Evolutionary conservation across 2,113 vertebrate species (phyloP), one percentile per base, ranked within the genome.

Genomic region (Bufo bufo): DNA sequence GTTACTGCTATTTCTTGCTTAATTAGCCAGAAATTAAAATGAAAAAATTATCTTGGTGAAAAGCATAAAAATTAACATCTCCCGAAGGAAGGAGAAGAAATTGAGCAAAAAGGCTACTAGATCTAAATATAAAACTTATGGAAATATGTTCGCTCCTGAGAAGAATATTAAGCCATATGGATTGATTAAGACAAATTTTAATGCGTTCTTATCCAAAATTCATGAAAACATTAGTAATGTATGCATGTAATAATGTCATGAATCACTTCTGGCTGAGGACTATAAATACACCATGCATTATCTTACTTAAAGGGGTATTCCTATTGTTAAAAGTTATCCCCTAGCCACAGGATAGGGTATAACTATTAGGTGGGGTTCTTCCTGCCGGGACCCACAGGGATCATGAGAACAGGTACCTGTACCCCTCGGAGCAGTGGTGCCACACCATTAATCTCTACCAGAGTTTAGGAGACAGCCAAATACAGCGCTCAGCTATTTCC

Each of bases 91-190:
- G 12, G 3, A 52, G 77, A 79, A 16, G 19, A 56, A 79, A 79
- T 79, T 54, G 52, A 79, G 77, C 77, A 79, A 79, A 77, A 56
- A 79, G 77, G 33, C 16, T 79, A 33, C 1, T 33, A 56, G 52
- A 23, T 50, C 33, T 33, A 54, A 23, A 79, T 79, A 79, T 56
- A 79, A 79, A 79, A 54, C 20, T 79, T 79, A 79, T 79, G 49
- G 10, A 79, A 79, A 79, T 79, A 33, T 13, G 6, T 23, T 58
- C 16, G 52, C n/a, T 79, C 9, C 19, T 0, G 19, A 77, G 49
- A 77, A 77, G 49, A 54, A 77, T n/a, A 11, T 49, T 6, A 19
- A 50, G 49, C 74, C n/a, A 10, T 54, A 23, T 20, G n/a, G 77
- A 20, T 56, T 50, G 0, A 56, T 79, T n/a, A 56, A 56, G n/a